Percentiles rank a stretch among this genome's conserved stretches.
These are phyloP conservation scores for Scaptomyza reducta DNA, from an alignment of 2,888 invertebrate genomes.

Conservation along the genomic window DNA sequence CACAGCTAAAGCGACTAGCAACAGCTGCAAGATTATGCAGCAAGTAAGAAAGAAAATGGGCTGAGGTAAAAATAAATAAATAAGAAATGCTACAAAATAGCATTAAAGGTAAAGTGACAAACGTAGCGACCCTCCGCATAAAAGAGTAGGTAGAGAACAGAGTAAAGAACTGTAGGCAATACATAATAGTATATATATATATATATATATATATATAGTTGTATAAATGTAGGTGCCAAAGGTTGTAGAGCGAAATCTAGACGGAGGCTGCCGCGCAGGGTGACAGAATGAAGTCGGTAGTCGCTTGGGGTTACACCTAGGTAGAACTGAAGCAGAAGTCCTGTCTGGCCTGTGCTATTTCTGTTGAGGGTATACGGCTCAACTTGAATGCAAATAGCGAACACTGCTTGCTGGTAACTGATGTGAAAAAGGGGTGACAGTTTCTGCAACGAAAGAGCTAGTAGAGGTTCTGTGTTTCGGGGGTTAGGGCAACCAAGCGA, in stretches of 20 bases:
- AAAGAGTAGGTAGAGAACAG: slow-evolving; percentile 27
- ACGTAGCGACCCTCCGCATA: slow-evolving; percentile 34
- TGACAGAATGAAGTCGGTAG: slow-evolving; percentile 13
- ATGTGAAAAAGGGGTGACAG: slow-evolving; percentile 63
- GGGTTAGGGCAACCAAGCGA: slow-evolving; percentile 63
- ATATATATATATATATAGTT: slow-evolving; percentile 17
- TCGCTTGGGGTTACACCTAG: slow-evolving; percentile 6
- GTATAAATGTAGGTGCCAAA: slow-evolving; percentile 36
- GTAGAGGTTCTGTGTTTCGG: background rate
- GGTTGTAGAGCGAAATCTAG: slow-evolving; percentile 13
- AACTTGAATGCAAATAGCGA: slow-evolving; percentile 55
- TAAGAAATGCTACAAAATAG: slow-evolving; percentile 76
- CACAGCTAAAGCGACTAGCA: slow-evolving; percentile 15
- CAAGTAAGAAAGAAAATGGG: background rate
- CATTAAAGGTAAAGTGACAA: slow-evolving; percentile 66
- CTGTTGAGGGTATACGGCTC: slow-evolving; percentile 35
- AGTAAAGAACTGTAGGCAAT: slow-evolving; percentile 18
- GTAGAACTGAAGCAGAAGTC: slow-evolving; percentile 7
- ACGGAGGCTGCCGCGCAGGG: slow-evolving; percentile 38
- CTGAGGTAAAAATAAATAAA: slow-evolving; percentile 72
- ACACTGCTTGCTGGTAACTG: slow-evolving; percentile 39
- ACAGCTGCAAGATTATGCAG: slow-evolving; percentile 61
- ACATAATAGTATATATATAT: background rate
- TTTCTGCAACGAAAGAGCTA: slow-evolving; percentile 13
- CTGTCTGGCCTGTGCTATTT: slow-evolving; percentile 5